Evolutionary conservation across 2,888 invertebrate genomes (phyloP), one percentile per base, ranked within the genome.

Genomic region (Polymixis lichenea): DNA sequence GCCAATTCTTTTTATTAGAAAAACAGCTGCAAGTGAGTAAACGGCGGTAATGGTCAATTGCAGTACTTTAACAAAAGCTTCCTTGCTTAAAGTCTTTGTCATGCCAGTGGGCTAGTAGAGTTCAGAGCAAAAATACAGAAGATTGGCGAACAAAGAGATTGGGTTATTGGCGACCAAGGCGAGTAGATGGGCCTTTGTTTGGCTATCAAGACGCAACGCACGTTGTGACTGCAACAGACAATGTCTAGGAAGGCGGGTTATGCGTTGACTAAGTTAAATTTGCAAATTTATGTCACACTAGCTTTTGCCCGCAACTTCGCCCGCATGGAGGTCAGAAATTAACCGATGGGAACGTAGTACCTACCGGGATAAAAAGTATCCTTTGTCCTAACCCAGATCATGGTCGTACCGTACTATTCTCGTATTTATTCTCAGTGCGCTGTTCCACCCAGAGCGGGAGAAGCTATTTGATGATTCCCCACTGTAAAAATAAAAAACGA

Each of bases 131-230:
- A 77, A 84, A 61, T 74, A 71, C 70, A 85, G 86, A 92, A 85
- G 87, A 92, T 92, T 90, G 86, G 84, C 87, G 84, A 83, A 93
- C 92, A 92, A 93, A 90, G 89, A 85, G 76, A 77, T 77, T 87
- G 87, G 89, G 89, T 89, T 90, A 92, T 89, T 91, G 88, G 83
- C 82, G 70, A 84, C 89, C 92, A 93, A 93, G 93, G 92, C 86
- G 82, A 91, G 80, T 82, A 80, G 51, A 49, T 75, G 68, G 74
- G 74, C 84, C 87, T 91, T 92, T 93, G 93, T 92, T 89, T 86
- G 88, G 82, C 72, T 85, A 88, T 90, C 85, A 89, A 89, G 85
- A 83, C 55, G 78, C 78, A 76, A 65, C 43, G 13, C 68, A 86
- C 67, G 70, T 69, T 55, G 49, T 19, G 28, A 49, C 5, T 74